Percentiles rank a stretch among this genome's conserved stretches.
Conservation (phyloP, 2,888 invertebrate genomes). For the Drosophila niveifrons region DNA sequence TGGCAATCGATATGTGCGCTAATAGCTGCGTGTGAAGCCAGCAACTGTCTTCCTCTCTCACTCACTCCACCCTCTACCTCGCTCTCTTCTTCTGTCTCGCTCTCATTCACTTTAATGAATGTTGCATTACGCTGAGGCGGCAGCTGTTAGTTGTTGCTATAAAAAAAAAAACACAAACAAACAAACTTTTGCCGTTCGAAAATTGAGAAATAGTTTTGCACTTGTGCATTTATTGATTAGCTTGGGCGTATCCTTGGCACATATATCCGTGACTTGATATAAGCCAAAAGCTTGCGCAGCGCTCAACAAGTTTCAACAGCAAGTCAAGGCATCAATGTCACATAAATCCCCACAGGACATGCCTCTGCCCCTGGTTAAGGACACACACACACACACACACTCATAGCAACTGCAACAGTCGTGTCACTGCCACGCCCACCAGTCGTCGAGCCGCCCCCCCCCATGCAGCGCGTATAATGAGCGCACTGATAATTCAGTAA, state of each 20-base stretch:
- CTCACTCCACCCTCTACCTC: neutral
- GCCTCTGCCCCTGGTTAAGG: constrained; percentile 18
- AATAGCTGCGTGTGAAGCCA: constrained; percentile 50
- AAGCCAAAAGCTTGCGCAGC: neutral
- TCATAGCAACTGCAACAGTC: constrained; percentile 41
- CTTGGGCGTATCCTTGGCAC: constrained; percentile 3
- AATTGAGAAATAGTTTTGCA: constrained; percentile 72
- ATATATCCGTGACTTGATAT: constrained; percentile 1
- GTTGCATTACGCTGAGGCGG: constrained; percentile 65
- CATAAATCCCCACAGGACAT: constrained; percentile 37
- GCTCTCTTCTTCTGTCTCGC: neutral
- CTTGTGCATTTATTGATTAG: constrained; percentile 14
- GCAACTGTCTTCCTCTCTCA: neutral
- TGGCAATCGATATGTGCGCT: constrained; percentile 70
- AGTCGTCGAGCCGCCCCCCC: constrained; percentile 3
- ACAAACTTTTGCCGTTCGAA: constrained; percentile 52
- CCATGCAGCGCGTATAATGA: constrained; percentile 63
- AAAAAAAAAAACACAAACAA: no score
- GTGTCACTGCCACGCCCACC: constrained; percentile 54
- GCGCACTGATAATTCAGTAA: constrained; percentile 64
- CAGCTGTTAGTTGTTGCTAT: constrained; percentile 30
- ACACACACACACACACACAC: constrained; percentile 3
- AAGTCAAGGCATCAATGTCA: constrained; percentile 62
- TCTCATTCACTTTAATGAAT: constrained; percentile 65
- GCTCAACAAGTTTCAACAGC: constrained; percentile 31